These are phyloP conservation scores for Drosophila setifemur DNA, from an alignment of 1,140 invertebrate genomes.

Conservation along the genomic window DNA sequence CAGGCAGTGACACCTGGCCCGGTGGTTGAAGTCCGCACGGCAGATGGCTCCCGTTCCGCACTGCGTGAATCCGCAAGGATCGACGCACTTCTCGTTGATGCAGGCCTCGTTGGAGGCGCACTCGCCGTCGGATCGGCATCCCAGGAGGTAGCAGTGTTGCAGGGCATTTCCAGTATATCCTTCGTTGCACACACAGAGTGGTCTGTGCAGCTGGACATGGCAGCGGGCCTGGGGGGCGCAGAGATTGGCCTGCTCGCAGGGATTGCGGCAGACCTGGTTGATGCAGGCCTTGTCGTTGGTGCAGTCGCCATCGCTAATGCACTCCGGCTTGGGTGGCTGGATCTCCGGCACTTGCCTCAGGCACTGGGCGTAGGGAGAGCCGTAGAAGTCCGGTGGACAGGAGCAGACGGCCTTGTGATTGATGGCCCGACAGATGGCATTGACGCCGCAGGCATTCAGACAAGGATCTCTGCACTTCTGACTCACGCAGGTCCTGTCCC, in stretches of 20 bases:
- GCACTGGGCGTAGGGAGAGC: slow-evolving; percentile 91
- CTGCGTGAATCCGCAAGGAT: slow-evolving; percentile 90
- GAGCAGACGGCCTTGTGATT: slow-evolving; percentile 92
- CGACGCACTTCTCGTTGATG: slow-evolving; percentile 91
- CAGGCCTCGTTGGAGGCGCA: slow-evolving; percentile 92
- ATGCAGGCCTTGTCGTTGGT: slow-evolving; percentile 92
- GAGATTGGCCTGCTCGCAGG: slow-evolving; percentile 87
- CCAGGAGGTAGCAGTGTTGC: slow-evolving; percentile 84
- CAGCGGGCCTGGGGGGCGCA: slow-evolving; percentile 93
- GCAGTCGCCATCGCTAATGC: slow-evolving; percentile 91
- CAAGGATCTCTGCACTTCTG: slow-evolving; percentile 93
- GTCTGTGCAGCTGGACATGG: slow-evolving; percentile 90
- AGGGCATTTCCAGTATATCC: slow-evolving; percentile 93
- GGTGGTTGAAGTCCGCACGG: slow-evolving; percentile 87
- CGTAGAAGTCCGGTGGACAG: slow-evolving; percentile 90
- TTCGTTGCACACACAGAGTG: slow-evolving; percentile 91
- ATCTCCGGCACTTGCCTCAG: slow-evolving; percentile 82
- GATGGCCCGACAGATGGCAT: slow-evolving; percentile 91
- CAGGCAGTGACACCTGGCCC: slow-evolving; percentile 91
- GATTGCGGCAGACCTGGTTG: slow-evolving; percentile 89
- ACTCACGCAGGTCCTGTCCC: slow-evolving; percentile 90
- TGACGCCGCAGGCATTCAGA: slow-evolving; percentile 90
- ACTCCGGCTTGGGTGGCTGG: slow-evolving; percentile 88
- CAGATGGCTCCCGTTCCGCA: slow-evolving; percentile 93
- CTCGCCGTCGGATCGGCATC: slow-evolving; percentile 92